Evolutionary conservation across 1,140 invertebrate genomes (phyloP).

Genomic region (Capitella teleta): DNA sequence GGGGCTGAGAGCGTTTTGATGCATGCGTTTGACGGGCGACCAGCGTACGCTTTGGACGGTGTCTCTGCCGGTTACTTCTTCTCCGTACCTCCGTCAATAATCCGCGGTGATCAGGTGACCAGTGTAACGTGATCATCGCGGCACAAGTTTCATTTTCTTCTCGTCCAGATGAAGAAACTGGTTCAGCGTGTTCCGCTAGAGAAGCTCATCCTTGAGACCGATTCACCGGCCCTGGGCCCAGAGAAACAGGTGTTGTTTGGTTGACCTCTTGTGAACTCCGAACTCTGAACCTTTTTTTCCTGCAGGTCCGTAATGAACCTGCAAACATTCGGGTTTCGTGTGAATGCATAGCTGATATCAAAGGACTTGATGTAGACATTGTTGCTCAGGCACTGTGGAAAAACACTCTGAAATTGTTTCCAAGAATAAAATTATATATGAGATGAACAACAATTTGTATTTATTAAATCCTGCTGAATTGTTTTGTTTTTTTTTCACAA

Average conservation of each 20-base stretch:
- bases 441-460: no score
- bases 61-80: constrained; percentile 38
- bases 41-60: constrained; percentile 32
- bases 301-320: constrained; percentile 34
- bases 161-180: constrained; percentile 25
- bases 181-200: constrained; percentile 25
- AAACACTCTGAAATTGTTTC: constrained; percentile 37
- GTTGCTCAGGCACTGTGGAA: constrained; percentile 30
- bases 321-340: constrained; percentile 35
- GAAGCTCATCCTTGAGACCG: constrained; percentile 29
- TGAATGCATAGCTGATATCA: constrained; percentile 37
- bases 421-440: no score
- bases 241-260: constrained; percentile 27
- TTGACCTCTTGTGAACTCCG: not conserved
- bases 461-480: no score
- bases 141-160: not conserved
- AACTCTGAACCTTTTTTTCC: not conserved
- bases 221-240: constrained; percentile 32
- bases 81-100: constrained; percentile 38
- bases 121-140: not conserved
- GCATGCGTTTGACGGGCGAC: constrained; percentile 41
- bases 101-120: constrained; percentile 31
- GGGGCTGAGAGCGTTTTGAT: constrained; percentile 34
- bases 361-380: constrained; percentile 27
- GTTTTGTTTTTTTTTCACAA: no score